phyloP scores from a whole-genome alignment of 2,797 vertebrate genomes.

The Onychomys arenicola region DNA sequence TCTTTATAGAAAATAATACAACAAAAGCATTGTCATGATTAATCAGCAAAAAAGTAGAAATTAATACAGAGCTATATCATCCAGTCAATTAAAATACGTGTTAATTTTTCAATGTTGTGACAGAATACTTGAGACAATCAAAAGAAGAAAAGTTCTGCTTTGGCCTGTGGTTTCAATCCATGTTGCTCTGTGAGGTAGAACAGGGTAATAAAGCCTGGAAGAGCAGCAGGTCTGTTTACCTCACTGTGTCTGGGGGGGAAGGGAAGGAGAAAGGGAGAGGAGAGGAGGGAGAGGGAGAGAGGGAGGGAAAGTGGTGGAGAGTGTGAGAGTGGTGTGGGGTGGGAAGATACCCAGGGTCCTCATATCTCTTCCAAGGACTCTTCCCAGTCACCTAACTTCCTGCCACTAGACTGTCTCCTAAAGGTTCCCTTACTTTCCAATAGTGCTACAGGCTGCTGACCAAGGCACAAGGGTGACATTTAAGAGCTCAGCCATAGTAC shows the following conservation, averaged over 20 bases:
- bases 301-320: too few relatives aligned
- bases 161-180: neutral
- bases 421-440: neutral
- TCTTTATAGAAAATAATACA: slow-evolving; percentile 9
- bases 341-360: neutral
- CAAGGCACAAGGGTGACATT: neutral
- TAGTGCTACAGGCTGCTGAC: neutral
- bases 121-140: neutral
- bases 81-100: neutral
- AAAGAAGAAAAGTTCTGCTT: neutral
- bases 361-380: neutral
- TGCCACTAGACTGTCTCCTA: neutral
- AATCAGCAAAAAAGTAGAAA: slow-evolving; percentile 41
- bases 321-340: neutral
- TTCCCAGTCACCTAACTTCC: neutral
- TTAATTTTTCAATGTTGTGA: neutral
- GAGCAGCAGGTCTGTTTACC: neutral
- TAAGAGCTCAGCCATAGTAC: neutral
- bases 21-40: neutral
- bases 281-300: too few relatives aligned
- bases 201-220: neutral
- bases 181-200: neutral
- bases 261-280: too few relatives aligned
- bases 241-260: neutral
- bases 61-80: neutral